Conservation (phyloP, 30 jellyfish, hydroid and myxozoan genomes). For the Hydractinia symbiolongicarpus region DNA sequence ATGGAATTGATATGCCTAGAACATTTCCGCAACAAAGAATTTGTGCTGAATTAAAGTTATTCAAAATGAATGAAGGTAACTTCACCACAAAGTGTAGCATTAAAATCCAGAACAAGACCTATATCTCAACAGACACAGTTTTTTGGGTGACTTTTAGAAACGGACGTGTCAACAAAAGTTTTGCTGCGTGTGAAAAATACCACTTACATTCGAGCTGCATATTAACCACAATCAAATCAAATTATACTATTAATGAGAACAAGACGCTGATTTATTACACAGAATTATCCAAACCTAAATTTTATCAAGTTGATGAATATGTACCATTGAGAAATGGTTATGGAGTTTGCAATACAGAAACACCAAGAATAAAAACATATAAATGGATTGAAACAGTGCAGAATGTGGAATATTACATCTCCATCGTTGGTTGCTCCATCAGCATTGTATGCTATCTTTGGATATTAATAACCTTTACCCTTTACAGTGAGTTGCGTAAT, state of each 20-base stretch:
- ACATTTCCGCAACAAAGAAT: slow-evolving; percentile 11
- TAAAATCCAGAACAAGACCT: not conserved
- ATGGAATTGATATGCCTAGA: slow-evolving; percentile 2
- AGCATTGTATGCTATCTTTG: not conserved
- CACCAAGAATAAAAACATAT: not conserved
- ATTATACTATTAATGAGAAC: not conserved
- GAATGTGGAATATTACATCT: not conserved
- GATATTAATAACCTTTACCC: not conserved
- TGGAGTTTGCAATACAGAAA: not conserved
- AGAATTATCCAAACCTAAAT: not conserved
- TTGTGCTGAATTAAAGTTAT: not conserved
- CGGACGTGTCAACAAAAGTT: not conserved
- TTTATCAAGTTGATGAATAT: not conserved
- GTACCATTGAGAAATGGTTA: not conserved
- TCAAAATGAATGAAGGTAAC: not conserved
- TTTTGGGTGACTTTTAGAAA: not conserved
- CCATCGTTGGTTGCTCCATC: not conserved
- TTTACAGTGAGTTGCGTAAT: slow-evolving; percentile 1
- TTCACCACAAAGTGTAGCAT: not conserved
- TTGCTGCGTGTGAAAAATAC: not conserved
- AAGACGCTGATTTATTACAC: not conserved
- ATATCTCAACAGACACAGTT: not conserved
- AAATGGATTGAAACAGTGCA: slow-evolving; percentile 6
- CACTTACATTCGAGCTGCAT: slow-evolving; percentile 9
- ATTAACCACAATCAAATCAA: not conserved